Percentiles rank a stretch among this genome's conserved stretches.
Evolutionary conservation across 2,113 vertebrate genomes (phyloP).

Genomic region (Delphinus delphis): DNA sequence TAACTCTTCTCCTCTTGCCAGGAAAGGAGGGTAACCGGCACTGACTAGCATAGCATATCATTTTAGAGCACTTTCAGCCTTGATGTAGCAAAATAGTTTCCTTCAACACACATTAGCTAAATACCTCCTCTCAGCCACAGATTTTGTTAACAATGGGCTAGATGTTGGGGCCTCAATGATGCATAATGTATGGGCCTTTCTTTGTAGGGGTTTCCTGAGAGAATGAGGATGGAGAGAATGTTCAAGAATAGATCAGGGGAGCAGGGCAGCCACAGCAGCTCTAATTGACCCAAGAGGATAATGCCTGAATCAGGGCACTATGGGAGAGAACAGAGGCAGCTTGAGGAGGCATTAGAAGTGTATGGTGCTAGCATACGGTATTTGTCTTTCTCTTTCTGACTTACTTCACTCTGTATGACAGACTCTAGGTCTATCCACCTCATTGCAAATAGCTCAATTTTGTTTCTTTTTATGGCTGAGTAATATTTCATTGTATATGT

Average conservation of each 20-base stretch:
- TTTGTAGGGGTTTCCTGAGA: not conserved
- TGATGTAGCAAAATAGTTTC: not conserved
- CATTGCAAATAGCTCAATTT: too few relatives aligned
- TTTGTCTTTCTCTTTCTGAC: too few relatives aligned
- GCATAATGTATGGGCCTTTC: not conserved
- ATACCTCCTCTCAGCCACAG: not conserved
- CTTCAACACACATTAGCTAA: not conserved
- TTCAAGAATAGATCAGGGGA: not conserved
- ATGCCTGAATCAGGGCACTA: not conserved
- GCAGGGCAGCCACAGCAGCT: not conserved
- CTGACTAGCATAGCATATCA: not conserved
- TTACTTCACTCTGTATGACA: too few relatives aligned
- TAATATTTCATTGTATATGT: too few relatives aligned
- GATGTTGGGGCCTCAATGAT: not conserved
- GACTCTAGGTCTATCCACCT: too few relatives aligned
- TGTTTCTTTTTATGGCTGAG: too few relatives aligned
- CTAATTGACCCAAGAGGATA: not conserved
- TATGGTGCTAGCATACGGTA: not conserved
- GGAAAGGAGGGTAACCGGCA: not conserved
- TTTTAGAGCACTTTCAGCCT: not conserved
- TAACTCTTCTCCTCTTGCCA: not conserved
- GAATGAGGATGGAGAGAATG: not conserved
- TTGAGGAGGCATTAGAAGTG: not conserved
- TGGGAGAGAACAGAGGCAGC: not conserved
- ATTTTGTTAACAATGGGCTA: not conserved